Evolutionary conservation across 2,113 vertebrate species (phyloP), one percentile per base, ranked within the genome.

Genomic region (Burhinus oedicnemus): DNA sequence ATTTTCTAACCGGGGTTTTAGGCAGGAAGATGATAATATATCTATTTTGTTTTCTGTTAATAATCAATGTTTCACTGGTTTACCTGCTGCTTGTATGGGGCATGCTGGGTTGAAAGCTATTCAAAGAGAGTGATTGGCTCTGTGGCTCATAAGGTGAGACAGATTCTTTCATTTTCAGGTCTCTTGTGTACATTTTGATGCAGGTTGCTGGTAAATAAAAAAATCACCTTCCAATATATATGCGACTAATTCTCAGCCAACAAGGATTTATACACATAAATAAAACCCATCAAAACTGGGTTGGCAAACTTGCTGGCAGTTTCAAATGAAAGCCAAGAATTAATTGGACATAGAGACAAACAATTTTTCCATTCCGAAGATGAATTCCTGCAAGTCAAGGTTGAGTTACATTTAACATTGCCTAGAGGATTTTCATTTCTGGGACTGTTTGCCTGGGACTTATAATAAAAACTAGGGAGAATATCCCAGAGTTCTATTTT

Each of bases 351-450:
- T 75, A 70, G 60, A 95, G 44, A 90, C 40, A 87, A 94, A 95
- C 81, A 65, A 74, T 68, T 90, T 94, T 90, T 90, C 44, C 64
- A 69, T 83, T 94, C 68, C 0, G 0, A 93, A 96, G 95, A 96
- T 6, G 11, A 96, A 94, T 92, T 93, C 45, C 71, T 86, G 42
- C 82, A 94, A 88, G 60, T 90, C 60, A 90, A 93, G 55, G 83
- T 44, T 95, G 79, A 94, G 71, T 95, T 97, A 92, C 95, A 95
- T 86, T 92, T 93, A 86, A 80, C 32, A 86, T 34, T 83, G 92
- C 82, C 88, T 58, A 58, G 79, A 90, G 58, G 55, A 90, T 85
- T 89, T 94, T 95, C 5, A 86, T 93, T 92, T 92, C 82, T 66
- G 60, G 22, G 66, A 93, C 34, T 40, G 29, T 55, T 91, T 93